These are phyloP conservation scores for Chymomyza costata DNA, from an alignment of 1,140 invertebrate genomes.

Conservation along the genomic window DNA sequence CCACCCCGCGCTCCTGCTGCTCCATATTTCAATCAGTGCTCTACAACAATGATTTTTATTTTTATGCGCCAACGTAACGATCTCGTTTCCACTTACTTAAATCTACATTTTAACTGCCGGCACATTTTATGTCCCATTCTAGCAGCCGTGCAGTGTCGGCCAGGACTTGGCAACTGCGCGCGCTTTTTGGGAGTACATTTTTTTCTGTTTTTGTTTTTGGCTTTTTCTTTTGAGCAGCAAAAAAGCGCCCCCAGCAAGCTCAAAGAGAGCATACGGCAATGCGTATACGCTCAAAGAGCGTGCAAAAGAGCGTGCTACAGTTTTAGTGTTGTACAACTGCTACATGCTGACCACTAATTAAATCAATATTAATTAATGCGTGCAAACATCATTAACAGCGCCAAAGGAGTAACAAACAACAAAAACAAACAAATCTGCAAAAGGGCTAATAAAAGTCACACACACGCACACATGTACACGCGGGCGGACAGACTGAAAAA, in stretches of 20 bases:
- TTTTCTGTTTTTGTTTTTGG: slow-evolving; percentile 16
- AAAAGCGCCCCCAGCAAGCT: slow-evolving; percentile 32
- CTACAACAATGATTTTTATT: slow-evolving; percentile 75
- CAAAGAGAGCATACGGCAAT: slow-evolving; percentile 30
- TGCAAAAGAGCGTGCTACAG: neutral
- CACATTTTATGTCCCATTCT: slow-evolving; percentile 75
- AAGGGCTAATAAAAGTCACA: slow-evolving; percentile 2
- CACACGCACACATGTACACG: neutral
- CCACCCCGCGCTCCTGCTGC: slow-evolving; percentile 12
- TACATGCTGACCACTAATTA: slow-evolving; percentile 54
- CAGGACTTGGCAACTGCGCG: slow-evolving; percentile 61
- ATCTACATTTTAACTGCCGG: slow-evolving; percentile 75
- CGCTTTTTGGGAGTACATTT: slow-evolving; percentile 31
- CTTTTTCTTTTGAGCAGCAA: slow-evolving; percentile 4
- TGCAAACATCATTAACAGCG: slow-evolving; percentile 38
- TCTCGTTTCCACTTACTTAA: slow-evolving; percentile 76
- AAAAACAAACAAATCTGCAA: slow-evolving; percentile 22
- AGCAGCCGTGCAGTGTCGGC: slow-evolving; percentile 45
- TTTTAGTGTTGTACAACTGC: too few relatives aligned
- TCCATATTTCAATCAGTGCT: slow-evolving; percentile 74
- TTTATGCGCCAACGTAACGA: slow-evolving; percentile 75
- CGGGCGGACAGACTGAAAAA: slow-evolving; percentile 1
- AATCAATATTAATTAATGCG: slow-evolving; percentile 62
- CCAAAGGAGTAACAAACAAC: slow-evolving; percentile 14
- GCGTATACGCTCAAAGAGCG: slow-evolving; percentile 5